Base-by-base conservation (phyloP, 2,797 vertebrate genomes). In the Schizothorax lantsangensis region DNA sequence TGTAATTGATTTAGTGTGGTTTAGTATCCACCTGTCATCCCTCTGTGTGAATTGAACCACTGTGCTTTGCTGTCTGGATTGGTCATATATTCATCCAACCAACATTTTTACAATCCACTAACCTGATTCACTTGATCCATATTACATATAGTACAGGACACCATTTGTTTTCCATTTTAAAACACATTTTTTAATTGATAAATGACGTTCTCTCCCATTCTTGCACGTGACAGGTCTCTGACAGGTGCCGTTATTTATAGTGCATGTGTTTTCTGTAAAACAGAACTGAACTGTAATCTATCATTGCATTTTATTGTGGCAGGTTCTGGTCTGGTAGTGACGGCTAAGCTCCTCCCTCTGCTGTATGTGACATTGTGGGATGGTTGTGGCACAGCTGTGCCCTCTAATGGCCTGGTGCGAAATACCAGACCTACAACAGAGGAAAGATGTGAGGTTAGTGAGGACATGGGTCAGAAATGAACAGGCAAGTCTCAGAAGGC, bases 341-440 rank as follows among this genome's bases (percentile, higher is more conserved):
- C 49, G 59, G 33, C 38, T 30, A 79, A 79, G 14, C 38, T 71
- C 64, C 26, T n/a, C 49, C 79, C n/a, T 43, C 19, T 79, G n/a
- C 17, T 5, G 5, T 45, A 59, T 8, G 73, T 26, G 33, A 33
- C 17, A 38, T 40, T 79, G 19, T 85, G 49, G 62, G n/a, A 68
- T 71, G 47, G 36, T 57, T 54, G 33, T 75, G 73, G 62, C 74
- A 54, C 43, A 4, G 1, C 36, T 54, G 36, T 79, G 77, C 38
- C 40, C 38, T 43, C 52, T 59, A 81, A 85, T 33, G 79, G 52
- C 71, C 83, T 81, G 62, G 85, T 86, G 83, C 17, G 75, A 90
- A 88, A 87, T 87, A 68, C 79, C 80, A 85, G 78, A 83, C 30
- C 14, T 47, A 54, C 69, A 38, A 72, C 85, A 85, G 77, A 49